Conservation (phyloP, 2,113 vertebrate species). For the Gnathonemus longibarbis region DNA sequence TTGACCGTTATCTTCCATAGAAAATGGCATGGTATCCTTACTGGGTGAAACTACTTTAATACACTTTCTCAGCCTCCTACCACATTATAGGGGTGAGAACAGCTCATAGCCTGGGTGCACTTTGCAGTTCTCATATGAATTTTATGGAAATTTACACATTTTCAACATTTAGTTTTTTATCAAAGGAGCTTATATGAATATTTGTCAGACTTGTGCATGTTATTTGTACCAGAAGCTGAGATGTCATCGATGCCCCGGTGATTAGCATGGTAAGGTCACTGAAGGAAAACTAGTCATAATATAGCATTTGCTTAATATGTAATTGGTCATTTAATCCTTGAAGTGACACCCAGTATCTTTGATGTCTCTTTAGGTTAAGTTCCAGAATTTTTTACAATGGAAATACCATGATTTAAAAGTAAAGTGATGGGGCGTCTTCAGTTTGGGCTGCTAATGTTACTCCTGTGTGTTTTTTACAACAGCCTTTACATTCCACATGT, state of each 20-base stretch:
- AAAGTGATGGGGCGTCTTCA: background rate
- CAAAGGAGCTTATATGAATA: background rate
- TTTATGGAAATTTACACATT: background rate
- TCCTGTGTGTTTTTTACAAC: background rate
- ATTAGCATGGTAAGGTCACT: background rate
- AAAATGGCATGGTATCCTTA: background rate
- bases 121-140: background rate
- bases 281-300: background rate
- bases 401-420: background rate
- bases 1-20: background rate
- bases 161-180: background rate
- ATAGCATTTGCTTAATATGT: no score
- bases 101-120: background rate
- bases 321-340: background rate
- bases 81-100: background rate
- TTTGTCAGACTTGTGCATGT: background rate
- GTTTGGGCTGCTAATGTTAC: background rate
- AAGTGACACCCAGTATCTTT: background rate
- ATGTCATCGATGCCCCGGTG: background rate
- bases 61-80: background rate
- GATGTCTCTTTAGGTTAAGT: background rate
- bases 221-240: background rate
- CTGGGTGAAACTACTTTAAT: background rate
- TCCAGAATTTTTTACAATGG: background rate
- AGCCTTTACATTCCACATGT: background rate